Base-by-base conservation (phyloP, 2,113 vertebrate species). In the Cricetomys ansorgei region DNA sequence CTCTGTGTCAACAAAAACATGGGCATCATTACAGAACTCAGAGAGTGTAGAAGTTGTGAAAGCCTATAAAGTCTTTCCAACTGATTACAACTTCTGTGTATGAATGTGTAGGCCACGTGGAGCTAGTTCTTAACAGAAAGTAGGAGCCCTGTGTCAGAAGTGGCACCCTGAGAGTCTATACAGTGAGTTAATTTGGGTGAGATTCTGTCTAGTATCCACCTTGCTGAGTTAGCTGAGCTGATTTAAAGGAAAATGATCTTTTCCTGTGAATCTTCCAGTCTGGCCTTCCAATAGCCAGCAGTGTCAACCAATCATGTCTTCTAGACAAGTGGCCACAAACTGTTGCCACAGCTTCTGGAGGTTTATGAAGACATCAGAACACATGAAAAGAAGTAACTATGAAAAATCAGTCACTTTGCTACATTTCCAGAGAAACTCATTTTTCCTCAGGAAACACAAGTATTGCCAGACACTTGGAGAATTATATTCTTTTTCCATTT, bases 401-500 rank as follows among this genome's bases (percentile, higher is more conserved):
- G 40, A 57, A 92, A 91, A 45, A 50, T 55, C 31, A 59, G 19
- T 76, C 27, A 76, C 43, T 93, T 95, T 77, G 12, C 84, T 92
- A 7, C 55, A n/a, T 94, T 96, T 94, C 80, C 94, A 96, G 85
- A 94, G 62, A 94, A 97, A 89, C 34, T 96, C 29, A 57, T 72
- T 95, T 96, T 81, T 87, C 79, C 79, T 92, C 89, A 53, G 90
- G 80, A 96, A 96, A 94, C 92, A 92, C 76, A 84, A 77, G 7
- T 67, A 29, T 81, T 92, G 48, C 91, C 92, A 96, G 31, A 23
- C 72, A 77, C 77, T 94, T 94, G 27, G 50, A 96, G 55, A 97
- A 93, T 91, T 92, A 87, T 43, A 75, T 94, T 97, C 37, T 91
- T 98, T 96, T 97, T 91, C 92, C 92, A 92, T 89, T 96, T 96